A percentile compares a stretch with the other conserved stretches of the same genome.
Conservation (phyloP, 2,797 vertebrate species). For the Linurgus olivaceus region DNA sequence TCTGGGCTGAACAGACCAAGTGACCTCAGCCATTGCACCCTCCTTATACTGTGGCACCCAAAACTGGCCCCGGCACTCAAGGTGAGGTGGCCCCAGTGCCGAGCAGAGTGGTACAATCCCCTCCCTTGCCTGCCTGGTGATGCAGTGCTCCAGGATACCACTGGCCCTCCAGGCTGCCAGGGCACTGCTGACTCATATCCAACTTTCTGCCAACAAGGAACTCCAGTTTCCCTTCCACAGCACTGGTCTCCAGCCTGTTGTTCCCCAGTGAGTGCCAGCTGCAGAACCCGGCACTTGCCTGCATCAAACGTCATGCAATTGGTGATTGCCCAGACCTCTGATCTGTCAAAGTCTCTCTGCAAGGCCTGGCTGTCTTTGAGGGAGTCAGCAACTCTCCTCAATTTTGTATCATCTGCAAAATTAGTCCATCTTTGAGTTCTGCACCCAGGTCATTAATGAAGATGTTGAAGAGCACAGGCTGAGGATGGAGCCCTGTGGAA, state of each 20-base stretch:
- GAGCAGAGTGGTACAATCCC: not conserved
- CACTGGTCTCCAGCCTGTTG: not conserved
- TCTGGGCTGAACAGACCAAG: not conserved
- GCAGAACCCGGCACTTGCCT: not conserved
- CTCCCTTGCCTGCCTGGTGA: accelerated
- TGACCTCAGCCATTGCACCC: accelerated
- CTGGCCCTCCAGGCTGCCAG: not conserved
- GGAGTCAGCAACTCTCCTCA: not conserved
- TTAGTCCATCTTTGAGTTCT: not conserved
- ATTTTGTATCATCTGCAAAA: not conserved
- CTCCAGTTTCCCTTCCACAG: not conserved
- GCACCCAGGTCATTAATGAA: not conserved
- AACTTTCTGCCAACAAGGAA: not conserved
- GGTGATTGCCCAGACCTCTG: not conserved
- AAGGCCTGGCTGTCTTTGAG: not conserved
- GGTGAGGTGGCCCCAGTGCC: accelerated
- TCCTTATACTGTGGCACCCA: not conserved
- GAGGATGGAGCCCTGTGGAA: not conserved
- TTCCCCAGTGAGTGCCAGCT: too few relatives aligned
- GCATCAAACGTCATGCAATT: not conserved
- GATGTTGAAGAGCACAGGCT: not conserved
- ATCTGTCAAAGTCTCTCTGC: not conserved
- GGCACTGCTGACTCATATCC: not conserved
- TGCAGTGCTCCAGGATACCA: accelerated
- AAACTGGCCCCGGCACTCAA: accelerated